Base-by-base conservation (phyloP, 2,797 vertebrate species). In the Myotis pilosus region DNA sequence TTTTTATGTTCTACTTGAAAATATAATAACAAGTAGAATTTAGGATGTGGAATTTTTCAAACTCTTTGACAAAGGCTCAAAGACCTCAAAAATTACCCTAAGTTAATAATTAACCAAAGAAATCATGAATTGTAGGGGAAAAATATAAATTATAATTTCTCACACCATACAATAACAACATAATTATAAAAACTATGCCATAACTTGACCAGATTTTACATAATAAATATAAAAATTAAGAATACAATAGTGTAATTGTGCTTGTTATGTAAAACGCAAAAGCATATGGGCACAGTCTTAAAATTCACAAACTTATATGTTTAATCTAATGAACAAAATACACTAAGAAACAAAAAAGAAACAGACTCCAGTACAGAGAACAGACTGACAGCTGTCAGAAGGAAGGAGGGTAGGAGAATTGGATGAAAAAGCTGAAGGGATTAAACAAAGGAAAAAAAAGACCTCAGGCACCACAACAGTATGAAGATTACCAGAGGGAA, bases 1-100 rank as follows among this genome's bases (percentile, higher is more conserved):
- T 38, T 55, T 75, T 95, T 83, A 30, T 85, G 16, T 64, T 81
- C 38, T 93, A 76, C 20, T 91, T 92, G 33, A 93, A 30, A 93
- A 57, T 78, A 62, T 69, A 6, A 72, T 57, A 66, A 57, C 57
- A 60, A 55, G 28, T 41, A 68, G 4, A n/a, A 68, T 1, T 60
- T 76, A 36, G 4, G 6, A 51, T 69, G 17, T 69, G 51, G 36
- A 89, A 78, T 91, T 33, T 91, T 89, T 91, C 19, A 87, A 47
- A 17, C 10, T 62, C 33, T 94, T 72, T 60, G 41, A 62, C 30
- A 94, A 47, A 90, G 6, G 7, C 33, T 64, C 38, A 80, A 17
- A 86, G 30, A 71, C 33, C 8, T 92, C 66, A 38, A 66, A 57
- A 38, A 28, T 72, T 74, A 68, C 62, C 36, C 49, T 69, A 78